Base-by-base conservation (phyloP, 2,888 invertebrate species). In the Hoplodrina ambigua region DNA sequence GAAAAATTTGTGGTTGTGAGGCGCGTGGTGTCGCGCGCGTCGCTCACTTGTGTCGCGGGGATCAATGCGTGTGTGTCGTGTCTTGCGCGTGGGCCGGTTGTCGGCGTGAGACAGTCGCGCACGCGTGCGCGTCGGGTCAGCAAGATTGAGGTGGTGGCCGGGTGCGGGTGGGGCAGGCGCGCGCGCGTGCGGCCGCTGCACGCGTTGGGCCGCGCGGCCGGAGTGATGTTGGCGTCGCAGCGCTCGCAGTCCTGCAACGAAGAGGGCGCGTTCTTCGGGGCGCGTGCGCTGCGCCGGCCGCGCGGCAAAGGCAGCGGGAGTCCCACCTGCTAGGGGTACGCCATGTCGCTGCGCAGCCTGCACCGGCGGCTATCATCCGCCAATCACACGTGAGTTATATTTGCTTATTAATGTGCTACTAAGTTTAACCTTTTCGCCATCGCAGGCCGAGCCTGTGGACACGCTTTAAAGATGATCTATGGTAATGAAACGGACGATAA, bases 321-420 rank as follows among this genome's bases (percentile, higher is more conserved):
- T 90, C 96, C 96, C 92, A 96, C 96, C 90, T 96, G 96, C 96
- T 96, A 96, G 96, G 96, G 96, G 96, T 95, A 96, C 96, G 96
- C 96, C 96, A 96, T 96, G 96, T 96, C 96, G 96, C 96, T 95
- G 96, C 96, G 96, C 96, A 96, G 96, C 96, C 96, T 96, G 90
- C 96, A 96, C 94, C 96, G 97, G 88, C 96, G 97, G 92, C 96
- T 96, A 88, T 96, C 96, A 92, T 96, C 96, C 94, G 95, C 94
- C 89, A 94, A 93, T 91, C 95, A 96, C 96, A 96, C 96, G 97
- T 96, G 89, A 96, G 96, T 95, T 49, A 1, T 2, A n/a, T 33
- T 59, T 44, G 0, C 0, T 60, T 56, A 19, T n/a, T 44, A 41
- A 41, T 46, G 37, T 37, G 11, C 37, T 37, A 10, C 11, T 37